Percentiles rank a stretch among this genome's conserved stretches.
These are phyloP conservation scores for Erebia palarica DNA, from an alignment of 2,888 invertebrate species.

Conservation along the genomic window DNA sequence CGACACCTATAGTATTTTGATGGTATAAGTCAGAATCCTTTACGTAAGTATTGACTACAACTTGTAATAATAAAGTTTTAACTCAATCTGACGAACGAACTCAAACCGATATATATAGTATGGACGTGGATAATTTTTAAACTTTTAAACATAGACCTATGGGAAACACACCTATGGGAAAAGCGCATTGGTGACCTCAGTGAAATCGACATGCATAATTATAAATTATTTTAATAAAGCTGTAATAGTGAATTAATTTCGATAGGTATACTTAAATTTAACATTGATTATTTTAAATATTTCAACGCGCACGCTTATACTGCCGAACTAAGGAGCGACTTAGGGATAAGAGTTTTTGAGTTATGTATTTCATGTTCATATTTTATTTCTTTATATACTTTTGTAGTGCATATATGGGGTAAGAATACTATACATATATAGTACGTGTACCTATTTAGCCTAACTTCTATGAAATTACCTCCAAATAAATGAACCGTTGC, in stretches of 20 bases:
- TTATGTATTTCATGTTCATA: not conserved
- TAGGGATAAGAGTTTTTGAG: not conserved
- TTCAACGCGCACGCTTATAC: slow-evolving; percentile 9
- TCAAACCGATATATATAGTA: too few relatives aligned
- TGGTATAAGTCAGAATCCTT: too few relatives aligned
- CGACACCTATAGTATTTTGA: too few relatives aligned
- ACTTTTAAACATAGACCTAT: not conserved
- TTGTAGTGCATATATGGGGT: not conserved
- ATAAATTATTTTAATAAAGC: too few relatives aligned
- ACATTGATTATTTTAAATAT: not conserved
- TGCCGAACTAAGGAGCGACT: not conserved
- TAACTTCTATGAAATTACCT: slow-evolving; percentile 3
- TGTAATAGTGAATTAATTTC: not conserved
- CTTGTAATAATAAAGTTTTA: not conserved
- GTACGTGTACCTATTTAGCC: too few relatives aligned
- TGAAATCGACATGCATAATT: not conserved
- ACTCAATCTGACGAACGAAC: too few relatives aligned
- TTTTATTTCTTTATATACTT: not conserved
- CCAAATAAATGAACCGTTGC: slow-evolving; percentile 66
- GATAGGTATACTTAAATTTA: too few relatives aligned
- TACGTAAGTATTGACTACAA: too few relatives aligned
- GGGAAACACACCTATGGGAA: too few relatives aligned
- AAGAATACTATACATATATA: too few relatives aligned
- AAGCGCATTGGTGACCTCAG: not conserved
- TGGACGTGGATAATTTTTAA: not conserved